Conservation (phyloP, 2,888 invertebrate species). For the Kryphioiulus occultus region DNA sequence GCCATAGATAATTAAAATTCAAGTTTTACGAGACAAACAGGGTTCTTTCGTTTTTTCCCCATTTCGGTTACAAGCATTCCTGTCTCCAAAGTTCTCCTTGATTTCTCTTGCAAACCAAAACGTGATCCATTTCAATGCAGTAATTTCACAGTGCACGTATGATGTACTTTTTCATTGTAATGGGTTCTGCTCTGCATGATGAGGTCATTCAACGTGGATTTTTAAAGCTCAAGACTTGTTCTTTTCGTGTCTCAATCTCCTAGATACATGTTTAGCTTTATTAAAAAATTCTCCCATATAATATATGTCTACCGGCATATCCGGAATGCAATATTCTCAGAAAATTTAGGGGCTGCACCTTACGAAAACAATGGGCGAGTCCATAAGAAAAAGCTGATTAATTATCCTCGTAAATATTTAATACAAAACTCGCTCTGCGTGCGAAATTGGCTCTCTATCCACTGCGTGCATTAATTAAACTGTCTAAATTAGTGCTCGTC, state of each 20-base stretch:
- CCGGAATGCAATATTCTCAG: neutral
- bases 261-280: neutral
- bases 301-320: neutral
- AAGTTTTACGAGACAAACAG: neutral
- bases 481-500: neutral
- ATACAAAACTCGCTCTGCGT: neutral
- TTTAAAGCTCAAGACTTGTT: neutral
- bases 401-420: neutral
- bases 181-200: neutral
- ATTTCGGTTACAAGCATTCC: neutral
- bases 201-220: neutral
- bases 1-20: neutral
- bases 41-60: neutral
- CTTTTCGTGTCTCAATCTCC: neutral
- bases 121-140: neutral
- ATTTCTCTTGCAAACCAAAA: conserved; percentile 14
- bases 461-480: neutral
- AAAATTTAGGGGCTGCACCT: neutral
- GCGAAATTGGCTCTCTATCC: neutral
- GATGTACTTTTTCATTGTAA: neutral
- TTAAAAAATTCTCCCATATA: neutral
- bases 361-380: neutral
- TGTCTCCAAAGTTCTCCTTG: neutral
- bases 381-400: neutral
- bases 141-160: neutral